Base-by-base conservation (phyloP, 1,140 invertebrate species). In the Cyclina sinensis region DNA sequence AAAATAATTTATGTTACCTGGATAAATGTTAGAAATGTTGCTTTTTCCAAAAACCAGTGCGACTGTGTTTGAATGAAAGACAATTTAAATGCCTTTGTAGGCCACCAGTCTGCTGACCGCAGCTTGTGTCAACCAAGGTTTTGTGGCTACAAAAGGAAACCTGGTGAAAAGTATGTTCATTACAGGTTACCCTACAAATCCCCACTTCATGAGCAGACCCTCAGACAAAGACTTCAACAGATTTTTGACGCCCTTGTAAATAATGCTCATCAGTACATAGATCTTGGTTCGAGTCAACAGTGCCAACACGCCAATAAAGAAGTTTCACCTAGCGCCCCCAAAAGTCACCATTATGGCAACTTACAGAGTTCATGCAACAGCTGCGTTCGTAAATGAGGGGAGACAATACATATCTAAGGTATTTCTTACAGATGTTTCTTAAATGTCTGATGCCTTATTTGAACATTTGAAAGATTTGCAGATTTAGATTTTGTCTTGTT, bases 1-100 rank as follows among this genome's bases (percentile, higher is more conserved):
- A 54, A 32, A 39, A 27, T 7, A 51, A 51, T 27, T 76, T 88
- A 21, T 21, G 7, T 65, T 78, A 87, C 65, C 35, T 90, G 14
- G 21, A 48, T 9, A 90, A 90, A 59, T 83, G 84, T 57, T 2
- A 83, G 12, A 80, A 83, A 37, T 90, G 88, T n/a, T 80, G 74
- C 76, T 11, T 88, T 90, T 82, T 30, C 89, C 16, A 90, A 87
- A 84, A 87, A 88, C 39, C 79, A 84, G 80, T 54, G 79, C 37
- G 48, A 88, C n/a, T 1, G 18, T 57, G 73, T 76, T n/a, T 73
- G 39, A 39, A 39, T 90, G 57, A 46, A 74, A 70, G 79, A 85
- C 35, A 90, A 90, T 78, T 35, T 90, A 12, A 27, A 79, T 37
- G 89, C 81, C 7, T 57, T 90, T 18, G 59, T 85, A 51, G 81